Base-by-base conservation (phyloP, 1,140 invertebrate species). In the Thalassaphorura encarpata region DNA sequence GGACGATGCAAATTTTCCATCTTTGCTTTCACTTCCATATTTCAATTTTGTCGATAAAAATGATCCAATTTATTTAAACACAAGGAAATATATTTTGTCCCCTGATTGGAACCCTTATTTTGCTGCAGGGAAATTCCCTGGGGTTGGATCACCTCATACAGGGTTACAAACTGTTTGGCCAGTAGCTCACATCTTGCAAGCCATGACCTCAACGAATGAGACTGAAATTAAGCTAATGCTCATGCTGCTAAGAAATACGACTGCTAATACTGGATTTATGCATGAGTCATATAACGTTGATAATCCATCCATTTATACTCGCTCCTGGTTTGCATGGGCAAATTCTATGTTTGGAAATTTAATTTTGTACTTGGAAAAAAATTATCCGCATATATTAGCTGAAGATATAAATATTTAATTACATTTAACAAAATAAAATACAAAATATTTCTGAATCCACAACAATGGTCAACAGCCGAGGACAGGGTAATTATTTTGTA, bases 1-100 rank as follows among this genome's bases (percentile, higher is more conserved):
- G 61, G 61, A 63, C 26, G 61, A 63, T 36, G 61, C 57, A 6
- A 63, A 63, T 46, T 63, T 63, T 28, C 61, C 61, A 0, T 56
- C 54, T 0, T 29, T 61, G 23, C 53, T 62, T 1, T 52, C 57
- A 3, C 45, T 63, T 11, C 57, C 61, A 16, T 53, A 56, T 40
- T 63, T 60, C 42, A 50, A 52, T 0, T 63, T 54, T 43, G 54
- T 63, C 2, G 0, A 2, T 4, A 49, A 26, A 29, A 39, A 53
- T n/a, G 58, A 63, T 31, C 57, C 61, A 2, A 39, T 57, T 15
- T 63, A 63, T 23, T 18, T 63, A 11, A 57, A 56, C 41, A 56
- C 57, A 0, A 43, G 61, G 18, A 56, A 51, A 28, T 63, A 63
- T 28, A 28, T 63, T 27, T 51, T 63, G 18, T 57, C 54, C 0